Evolutionary conservation across 2,888 invertebrate genomes (phyloP).

Genomic region (Oligia strigilis): DNA sequence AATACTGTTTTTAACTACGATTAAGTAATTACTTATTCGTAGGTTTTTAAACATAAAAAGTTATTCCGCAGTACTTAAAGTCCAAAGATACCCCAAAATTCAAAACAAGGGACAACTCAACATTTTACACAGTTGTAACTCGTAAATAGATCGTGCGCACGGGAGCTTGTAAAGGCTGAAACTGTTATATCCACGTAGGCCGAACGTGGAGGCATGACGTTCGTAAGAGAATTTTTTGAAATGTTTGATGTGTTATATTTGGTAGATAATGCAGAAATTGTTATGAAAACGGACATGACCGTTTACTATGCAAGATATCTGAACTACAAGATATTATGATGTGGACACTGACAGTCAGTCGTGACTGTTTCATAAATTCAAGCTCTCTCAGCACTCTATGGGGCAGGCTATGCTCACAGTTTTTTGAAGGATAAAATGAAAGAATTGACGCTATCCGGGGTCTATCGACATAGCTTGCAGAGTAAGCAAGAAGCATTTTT

Average conservation of each 20-base stretch:
- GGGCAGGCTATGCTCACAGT: background rate
- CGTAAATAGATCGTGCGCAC: constrained; percentile 60
- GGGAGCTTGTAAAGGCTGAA: constrained; percentile 64
- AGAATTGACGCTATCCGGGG: background rate
- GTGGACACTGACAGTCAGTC: too few relatives aligned
- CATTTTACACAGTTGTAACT: constrained; percentile 47
- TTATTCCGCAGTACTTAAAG: background rate
- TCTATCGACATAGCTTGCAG: background rate
- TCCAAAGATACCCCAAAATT: background rate
- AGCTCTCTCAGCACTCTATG: background rate
- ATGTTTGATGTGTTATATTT: background rate
- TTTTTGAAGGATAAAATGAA: background rate
- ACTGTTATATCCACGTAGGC: constrained; percentile 61
- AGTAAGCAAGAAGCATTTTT: background rate
- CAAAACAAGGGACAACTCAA: constrained; percentile 10
- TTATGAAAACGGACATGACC: background rate
- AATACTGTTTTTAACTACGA: background rate
- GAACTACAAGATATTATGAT: background rate
- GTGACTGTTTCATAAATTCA: background rate
- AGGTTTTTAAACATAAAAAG: too few relatives aligned
- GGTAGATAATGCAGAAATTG: background rate
- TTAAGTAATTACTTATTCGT: too few relatives aligned
- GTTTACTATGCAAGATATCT: background rate
- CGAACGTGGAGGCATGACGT: background rate
- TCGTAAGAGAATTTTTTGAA: constrained; percentile 24